Percentiles rank a stretch among this genome's conserved stretches.
These are phyloP conservation scores for Dicentrarchus labrax DNA, from an alignment of 2,113 vertebrate genomes.

Conservation along the genomic window DNA sequence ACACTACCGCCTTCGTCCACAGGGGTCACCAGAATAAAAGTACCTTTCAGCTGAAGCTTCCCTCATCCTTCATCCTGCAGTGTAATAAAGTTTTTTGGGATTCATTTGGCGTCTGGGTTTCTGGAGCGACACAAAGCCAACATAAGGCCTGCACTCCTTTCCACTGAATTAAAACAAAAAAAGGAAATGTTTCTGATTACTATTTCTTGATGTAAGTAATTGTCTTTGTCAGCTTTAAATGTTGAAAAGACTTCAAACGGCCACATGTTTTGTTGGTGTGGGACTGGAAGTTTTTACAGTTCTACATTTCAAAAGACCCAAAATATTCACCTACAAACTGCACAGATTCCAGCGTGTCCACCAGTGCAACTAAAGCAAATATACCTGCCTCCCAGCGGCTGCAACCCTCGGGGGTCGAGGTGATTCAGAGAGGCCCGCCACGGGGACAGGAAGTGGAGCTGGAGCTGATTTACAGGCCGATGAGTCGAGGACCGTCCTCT, in stretches of 20 bases:
- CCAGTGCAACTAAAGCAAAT: constrained; percentile 43
- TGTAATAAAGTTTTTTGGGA: neutral
- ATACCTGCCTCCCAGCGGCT: constrained; percentile 27
- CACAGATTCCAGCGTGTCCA: constrained; percentile 23
- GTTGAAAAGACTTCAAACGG: constrained; percentile 46
- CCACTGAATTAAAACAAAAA: constrained; percentile 25
- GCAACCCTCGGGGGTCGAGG: neutral
- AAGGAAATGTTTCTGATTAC: constrained; percentile 45
- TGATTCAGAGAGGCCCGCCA: constrained; percentile 40
- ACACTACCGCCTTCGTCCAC: too few species aligned
- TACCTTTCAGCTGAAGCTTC: too few species aligned
- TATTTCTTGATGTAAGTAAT: constrained; percentile 21
- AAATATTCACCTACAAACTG: constrained; percentile 24
- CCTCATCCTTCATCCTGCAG: neutral
- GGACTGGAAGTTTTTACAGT: constrained; percentile 27
- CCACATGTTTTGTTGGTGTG: constrained; percentile 16
- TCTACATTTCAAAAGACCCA: constrained; percentile 19
- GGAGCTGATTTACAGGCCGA: constrained; percentile 69
- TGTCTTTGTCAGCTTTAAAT: constrained; percentile 32
- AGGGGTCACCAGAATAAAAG: too few species aligned
- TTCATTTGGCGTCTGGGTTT: neutral
- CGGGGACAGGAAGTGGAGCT: constrained; percentile 34
- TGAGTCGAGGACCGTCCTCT: constrained; percentile 52
- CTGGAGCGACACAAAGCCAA: neutral
- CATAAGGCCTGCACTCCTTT: constrained; percentile 3